phyloP scores from a whole-genome alignment of 1,140 invertebrate genomes.

The Riptortus pedestris region DNA sequence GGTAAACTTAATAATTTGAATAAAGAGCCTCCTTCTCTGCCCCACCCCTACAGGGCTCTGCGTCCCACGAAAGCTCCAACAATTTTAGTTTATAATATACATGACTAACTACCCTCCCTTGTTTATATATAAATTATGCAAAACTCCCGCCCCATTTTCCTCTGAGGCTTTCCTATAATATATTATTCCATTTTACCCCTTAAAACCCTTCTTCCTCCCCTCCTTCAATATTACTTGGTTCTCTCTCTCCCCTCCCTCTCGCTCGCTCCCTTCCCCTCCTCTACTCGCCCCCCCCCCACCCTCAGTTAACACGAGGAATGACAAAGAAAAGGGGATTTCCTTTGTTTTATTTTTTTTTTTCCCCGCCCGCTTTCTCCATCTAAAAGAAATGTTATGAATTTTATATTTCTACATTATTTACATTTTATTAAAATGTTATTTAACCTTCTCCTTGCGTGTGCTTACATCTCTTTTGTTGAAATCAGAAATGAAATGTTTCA shows the following conservation, averaged over 20 bases:
- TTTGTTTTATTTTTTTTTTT: not conserved
- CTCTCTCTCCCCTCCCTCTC: slow-evolving; percentile 1
- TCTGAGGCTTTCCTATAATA: slow-evolving; percentile 22
- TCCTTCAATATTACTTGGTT: slow-evolving; percentile 9
- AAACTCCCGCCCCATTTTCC: slow-evolving; percentile 16
- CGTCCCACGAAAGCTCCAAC: not conserved
- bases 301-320: not conserved
- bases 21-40: slow-evolving; percentile 12
- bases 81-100: slow-evolving; percentile 28
- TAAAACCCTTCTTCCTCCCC: not conserved
- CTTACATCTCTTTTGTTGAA: too few species aligned
- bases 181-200: slow-evolving; percentile 25
- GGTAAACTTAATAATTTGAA: slow-evolving; percentile 29
- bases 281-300: not conserved
- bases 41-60: not conserved
- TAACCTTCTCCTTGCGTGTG: too few species aligned
- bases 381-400: not conserved
- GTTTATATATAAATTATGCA: slow-evolving; percentile 27
- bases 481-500: too few species aligned
- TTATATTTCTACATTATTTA: not conserved
- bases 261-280: not conserved
- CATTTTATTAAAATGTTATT: too few species aligned
- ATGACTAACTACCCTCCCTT: slow-evolving; percentile 21
- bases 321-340: not conserved
- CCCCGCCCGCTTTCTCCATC: not conserved